Base-by-base conservation (phyloP, 64 coral and sea anemone species). In the Hydrozoanthus tunicans region DNA sequence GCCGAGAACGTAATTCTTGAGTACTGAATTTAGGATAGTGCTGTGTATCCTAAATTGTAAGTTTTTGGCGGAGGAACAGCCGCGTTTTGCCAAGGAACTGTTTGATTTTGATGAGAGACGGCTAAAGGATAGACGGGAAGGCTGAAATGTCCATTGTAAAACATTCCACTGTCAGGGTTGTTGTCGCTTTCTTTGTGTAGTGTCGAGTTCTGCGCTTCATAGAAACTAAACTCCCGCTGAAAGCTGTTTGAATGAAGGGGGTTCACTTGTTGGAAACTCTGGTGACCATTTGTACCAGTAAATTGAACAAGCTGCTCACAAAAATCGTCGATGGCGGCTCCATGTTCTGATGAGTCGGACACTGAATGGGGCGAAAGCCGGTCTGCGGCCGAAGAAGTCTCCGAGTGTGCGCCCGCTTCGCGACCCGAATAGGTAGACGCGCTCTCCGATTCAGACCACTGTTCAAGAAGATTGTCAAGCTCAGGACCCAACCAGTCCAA, bases 231-330 rank as follows among this genome's bases (percentile, higher is more conserved):
- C 53, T 88, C 68, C 3, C 56, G 84, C 26, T 88, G 23, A n/a
- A 74, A 88, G 61, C 9, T 88, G 25, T 51, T 69, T 88, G 68
- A 73, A 12, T 73, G 56, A 12, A 88, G 24, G 9, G 69, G 53
- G 69, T 88, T 88, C 1, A 88, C 69, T 13, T 54, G 6, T 17
- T 88, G 84, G n/a, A 60, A 88, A 3, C 10, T 74, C 2, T 67
- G 84, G 23, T 88, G 84, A 7, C 69, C 84, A 59, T 88, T 74
- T 26, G 84, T 88, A 57, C 68, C 84, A 12, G 69, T 88, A 17
- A 88, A 88, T 58, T 88, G 84, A 0, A 88, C 84, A 74, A 88
- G 84, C 24, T 88, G 84, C 84, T 88, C 84, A 12, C 84, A 88
- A 88, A 88, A 88, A 73, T 88, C 84, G 84, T 88, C 84, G 57